A percentile compares a stretch with the other conserved stretches of the same genome.
phyloP scores from a whole-genome alignment of 2,113 vertebrate genomes.

The Labeo rohita region DNA sequence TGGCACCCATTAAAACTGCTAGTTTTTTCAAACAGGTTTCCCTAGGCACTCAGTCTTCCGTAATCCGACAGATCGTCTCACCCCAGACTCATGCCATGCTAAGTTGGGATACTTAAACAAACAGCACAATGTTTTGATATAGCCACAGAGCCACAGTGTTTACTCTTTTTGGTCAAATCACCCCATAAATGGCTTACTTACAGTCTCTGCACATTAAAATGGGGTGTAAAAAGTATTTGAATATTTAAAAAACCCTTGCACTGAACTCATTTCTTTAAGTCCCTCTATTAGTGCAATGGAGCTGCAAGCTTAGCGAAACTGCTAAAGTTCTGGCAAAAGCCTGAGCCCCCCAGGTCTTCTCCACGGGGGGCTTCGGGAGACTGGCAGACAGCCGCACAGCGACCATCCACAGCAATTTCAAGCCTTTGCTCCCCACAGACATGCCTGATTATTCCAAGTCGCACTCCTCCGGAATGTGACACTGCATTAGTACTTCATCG shows the following conservation, averaged over 20 bases:
- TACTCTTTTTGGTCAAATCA: conserved; percentile 1
- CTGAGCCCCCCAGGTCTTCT: conserved; percentile 15
- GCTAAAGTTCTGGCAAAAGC: conserved; percentile 42
- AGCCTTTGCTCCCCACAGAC: conserved; percentile 15
- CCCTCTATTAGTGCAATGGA: conserved; percentile 22
- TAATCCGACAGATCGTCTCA: not conserved
- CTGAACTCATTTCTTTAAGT: not conserved
- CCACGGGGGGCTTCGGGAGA: conserved; percentile 26
- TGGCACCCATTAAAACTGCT: not conserved
- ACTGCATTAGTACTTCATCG: conserved; percentile 42
- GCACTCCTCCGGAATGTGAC: conserved; percentile 30
- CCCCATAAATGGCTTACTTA: not conserved
- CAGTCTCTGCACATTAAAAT: not conserved
- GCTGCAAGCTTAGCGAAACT: conserved; percentile 30
- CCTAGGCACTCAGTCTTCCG: not conserved
- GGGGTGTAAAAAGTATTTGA: not conserved
- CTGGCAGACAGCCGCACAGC: conserved; percentile 24
- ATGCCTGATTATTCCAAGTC: conserved; percentile 48
- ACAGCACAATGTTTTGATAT: not conserved
- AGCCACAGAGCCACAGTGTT: not conserved
- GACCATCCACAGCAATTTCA: conserved; percentile 31
- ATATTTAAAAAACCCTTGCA: not conserved
- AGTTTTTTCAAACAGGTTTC: not conserved
- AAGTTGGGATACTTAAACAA: not conserved
- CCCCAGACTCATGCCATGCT: not conserved